Base-by-base conservation (phyloP, 1,140 invertebrate species). In the Whitmania pigra region DNA sequence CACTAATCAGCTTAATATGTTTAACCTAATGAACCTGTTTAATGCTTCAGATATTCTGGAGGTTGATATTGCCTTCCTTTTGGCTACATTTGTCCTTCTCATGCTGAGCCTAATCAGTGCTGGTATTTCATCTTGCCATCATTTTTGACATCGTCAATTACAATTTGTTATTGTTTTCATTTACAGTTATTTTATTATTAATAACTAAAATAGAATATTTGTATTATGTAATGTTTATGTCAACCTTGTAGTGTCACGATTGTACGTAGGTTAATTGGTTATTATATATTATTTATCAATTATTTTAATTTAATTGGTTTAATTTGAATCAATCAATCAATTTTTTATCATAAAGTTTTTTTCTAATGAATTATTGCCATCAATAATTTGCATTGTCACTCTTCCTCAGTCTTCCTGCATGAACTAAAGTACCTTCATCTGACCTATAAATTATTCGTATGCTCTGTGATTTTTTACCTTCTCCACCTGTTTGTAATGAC, bases 361-460 rank as follows among this genome's bases (percentile, higher is more conserved):
- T 40, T 66, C n/a, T 74, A 69, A 49, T 49, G 43, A 49, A 49
- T 49, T 17, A 49, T 49, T 49, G 68, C 29, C 66, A 60, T 55
- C 25, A 27, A 40, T 63, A 53, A 63, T 68, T 67, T 71, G 27
- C 67, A 75, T 36, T 36, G 74, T 73, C 75, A 71, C 73, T n/a
- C n/a, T 70, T 80, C 84, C n/a, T 31, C 80, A 87, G 86, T 88
- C 71, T 87, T 90, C 77, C 80, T 94, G 9, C 87, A 87, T 74
- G 85, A 86, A 1, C 83, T 90, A 43, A 89, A 92, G 78, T 80
- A 94, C 0, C 84, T 93, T 53, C 92, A 95, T 79, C 85, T 89
- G 0, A 94, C 91, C 0, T 94, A 93, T 81, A 91, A 92, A 79
- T 79, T 94, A 73, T 95, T 89, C 79, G 84, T 92, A 20, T 75